Percentiles rank a stretch among this genome's conserved stretches.
Conservation (phyloP, 2,888 invertebrate species). For the Netelia inedita region DNA sequence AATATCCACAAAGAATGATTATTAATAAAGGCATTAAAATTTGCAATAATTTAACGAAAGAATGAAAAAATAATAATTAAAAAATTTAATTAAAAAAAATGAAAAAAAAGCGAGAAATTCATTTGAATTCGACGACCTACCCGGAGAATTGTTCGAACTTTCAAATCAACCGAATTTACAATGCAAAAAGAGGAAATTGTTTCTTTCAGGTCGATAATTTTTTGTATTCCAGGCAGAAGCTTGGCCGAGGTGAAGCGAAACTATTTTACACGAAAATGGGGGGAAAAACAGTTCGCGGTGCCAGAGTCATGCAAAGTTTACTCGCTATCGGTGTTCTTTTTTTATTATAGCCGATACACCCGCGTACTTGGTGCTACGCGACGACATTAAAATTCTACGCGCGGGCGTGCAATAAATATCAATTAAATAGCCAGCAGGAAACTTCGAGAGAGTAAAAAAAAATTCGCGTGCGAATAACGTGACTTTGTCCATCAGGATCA, state of each 20-base stretch:
- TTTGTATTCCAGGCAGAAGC: neutral
- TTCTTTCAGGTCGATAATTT: neutral
- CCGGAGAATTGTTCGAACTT: no score
- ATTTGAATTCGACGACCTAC: neutral
- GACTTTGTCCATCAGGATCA: neutral
- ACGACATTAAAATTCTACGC: conserved; percentile 57
- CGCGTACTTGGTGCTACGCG: conserved; percentile 4
- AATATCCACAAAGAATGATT: neutral
- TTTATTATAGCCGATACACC: conserved; percentile 21
- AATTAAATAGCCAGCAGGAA: conserved; percentile 48
- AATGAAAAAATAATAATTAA: neutral
- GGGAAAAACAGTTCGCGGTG: conserved; percentile 25
- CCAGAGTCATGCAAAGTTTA: conserved; percentile 47
- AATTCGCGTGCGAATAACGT: conserved; percentile 41
- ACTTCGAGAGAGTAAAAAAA: conserved; percentile 25
- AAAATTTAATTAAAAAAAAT: neutral
- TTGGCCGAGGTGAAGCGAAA: neutral
- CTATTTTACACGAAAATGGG: neutral
- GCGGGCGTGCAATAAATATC: conserved; percentile 62
- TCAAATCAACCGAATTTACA: no score
- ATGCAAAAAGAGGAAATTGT: neutral
- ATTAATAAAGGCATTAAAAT: neutral
- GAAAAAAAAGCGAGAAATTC: neutral
- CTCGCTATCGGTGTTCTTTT: conserved; percentile 41
- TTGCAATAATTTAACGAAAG: neutral